Percentiles rank a stretch among this genome's conserved stretches.
phyloP scores from a whole-genome alignment of 1,140 invertebrate genomes.

The Ostrea edulis region DNA sequence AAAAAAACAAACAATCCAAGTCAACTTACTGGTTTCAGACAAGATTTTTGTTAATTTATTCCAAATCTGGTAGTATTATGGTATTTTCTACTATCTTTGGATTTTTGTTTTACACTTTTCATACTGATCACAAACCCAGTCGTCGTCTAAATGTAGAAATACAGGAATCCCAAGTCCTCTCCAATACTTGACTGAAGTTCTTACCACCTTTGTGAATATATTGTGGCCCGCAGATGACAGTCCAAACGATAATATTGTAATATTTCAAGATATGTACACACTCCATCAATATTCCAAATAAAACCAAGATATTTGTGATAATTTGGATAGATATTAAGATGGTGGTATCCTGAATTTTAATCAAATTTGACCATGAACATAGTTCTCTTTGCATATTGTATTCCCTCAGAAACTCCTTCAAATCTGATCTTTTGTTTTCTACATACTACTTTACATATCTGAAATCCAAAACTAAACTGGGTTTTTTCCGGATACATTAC shows the following conservation, averaged over 20 bases:
- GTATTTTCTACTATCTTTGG: neutral
- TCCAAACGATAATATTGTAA: conserved; percentile 40
- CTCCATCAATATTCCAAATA: conserved; percentile 6
- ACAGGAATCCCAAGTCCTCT: conserved; percentile 29
- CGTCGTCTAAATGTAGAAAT: conserved; percentile 40
- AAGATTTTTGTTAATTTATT: conserved; percentile 26
- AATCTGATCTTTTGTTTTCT: conserved; percentile 38
- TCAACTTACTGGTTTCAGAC: conserved; percentile 1
- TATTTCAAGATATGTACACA: conserved; percentile 16
- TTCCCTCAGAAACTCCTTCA: neutral
- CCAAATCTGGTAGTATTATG: neutral
- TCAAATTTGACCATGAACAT: conserved; percentile 48
- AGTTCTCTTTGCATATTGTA: neutral
- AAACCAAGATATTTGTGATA: conserved; percentile 43
- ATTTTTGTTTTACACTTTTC: neutral
- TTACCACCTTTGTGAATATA: conserved; percentile 41
- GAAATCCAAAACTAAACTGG: conserved; percentile 43
- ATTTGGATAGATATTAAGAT: conserved; percentile 29
- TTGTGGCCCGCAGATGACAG: conserved; percentile 29
- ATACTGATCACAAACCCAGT: neutral
- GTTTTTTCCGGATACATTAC: conserved; percentile 25
- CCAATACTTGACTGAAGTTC: conserved; percentile 40
- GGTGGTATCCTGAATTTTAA: conserved; percentile 28
- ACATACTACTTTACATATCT: conserved; percentile 51
- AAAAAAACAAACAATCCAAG: too few relatives aligned